These are phyloP conservation scores for Tanypteryx hageni DNA, from an alignment of 2,888 invertebrate species.

Conservation along the genomic window DNA sequence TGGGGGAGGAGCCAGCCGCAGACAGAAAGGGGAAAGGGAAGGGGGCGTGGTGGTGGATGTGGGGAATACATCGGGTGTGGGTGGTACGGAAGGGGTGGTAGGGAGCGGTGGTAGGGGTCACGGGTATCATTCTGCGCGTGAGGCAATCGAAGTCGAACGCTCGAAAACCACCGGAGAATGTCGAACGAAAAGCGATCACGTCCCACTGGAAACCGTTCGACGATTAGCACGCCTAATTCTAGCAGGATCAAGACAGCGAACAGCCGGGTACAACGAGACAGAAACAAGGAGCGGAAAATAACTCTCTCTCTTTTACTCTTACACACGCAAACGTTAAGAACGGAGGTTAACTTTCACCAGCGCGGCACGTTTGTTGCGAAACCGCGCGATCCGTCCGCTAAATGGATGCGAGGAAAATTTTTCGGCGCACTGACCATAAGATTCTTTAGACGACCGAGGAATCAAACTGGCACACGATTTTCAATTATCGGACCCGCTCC, in stretches of 20 bases:
- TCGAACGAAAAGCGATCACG: neutral
- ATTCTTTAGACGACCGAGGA: neutral
- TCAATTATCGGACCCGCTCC: neutral
- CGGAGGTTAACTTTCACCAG: constrained; percentile 9
- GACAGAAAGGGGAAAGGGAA: neutral
- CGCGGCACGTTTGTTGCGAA: neutral
- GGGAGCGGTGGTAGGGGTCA: neutral
- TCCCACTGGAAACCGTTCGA: neutral
- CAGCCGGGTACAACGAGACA: neutral
- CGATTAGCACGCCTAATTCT: neutral
- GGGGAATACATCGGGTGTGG: neutral
- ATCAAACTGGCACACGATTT: neutral
- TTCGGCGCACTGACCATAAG: neutral
- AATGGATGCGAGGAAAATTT: neutral
- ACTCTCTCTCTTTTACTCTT: neutral
- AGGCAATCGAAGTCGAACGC: neutral
- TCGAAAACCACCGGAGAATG: no score
- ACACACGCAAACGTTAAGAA: neutral
- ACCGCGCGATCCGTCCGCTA: neutral
- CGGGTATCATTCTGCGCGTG: neutral
- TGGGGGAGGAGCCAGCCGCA: neutral
- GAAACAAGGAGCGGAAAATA: neutral
- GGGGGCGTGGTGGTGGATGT: neutral
- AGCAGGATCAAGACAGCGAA: neutral
- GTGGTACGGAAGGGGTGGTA: neutral